phyloP scores from a whole-genome alignment of 1,140 invertebrate species.

The Drosophila virilis region DNA sequence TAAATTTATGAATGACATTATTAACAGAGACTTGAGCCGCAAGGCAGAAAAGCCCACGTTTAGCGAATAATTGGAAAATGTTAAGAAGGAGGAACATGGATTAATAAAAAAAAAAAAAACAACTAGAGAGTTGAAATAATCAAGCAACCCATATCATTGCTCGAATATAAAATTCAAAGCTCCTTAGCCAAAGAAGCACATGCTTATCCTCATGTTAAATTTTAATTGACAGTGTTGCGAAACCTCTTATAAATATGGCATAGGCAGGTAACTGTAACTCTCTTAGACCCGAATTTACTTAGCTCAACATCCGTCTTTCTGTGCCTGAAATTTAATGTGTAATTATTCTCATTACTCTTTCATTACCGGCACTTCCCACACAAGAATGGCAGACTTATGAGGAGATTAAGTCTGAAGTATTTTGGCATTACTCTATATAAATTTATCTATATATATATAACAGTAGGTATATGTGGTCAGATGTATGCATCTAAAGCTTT shows the following conservation, averaged over 20 bases:
- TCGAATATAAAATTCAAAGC: too few species aligned
- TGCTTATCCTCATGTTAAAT: too few species aligned
- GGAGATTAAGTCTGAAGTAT: not conserved
- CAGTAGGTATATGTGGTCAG: slow-evolving; percentile 2
- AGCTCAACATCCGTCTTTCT: too few species aligned
- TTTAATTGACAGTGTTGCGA: too few species aligned
- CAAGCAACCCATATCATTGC: not conserved
- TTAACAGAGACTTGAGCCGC: slow-evolving; percentile 13
- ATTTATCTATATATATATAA: not conserved
- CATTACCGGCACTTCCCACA: not conserved
- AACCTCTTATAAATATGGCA: too few species aligned
- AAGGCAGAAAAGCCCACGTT: not conserved
- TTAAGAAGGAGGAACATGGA: not conserved
- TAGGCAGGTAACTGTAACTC: too few species aligned
- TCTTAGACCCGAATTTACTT: too few species aligned
- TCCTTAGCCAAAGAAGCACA: too few species aligned
- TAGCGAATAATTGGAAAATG: slow-evolving; percentile 2
- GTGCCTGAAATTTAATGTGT: too few species aligned
- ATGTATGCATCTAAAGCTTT: not conserved
- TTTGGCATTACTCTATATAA: not conserved
- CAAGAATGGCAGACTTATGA: not conserved
- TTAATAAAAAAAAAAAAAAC: not conserved
- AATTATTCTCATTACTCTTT: not conserved
- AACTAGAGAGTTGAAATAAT: not conserved
- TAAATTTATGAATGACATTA: slow-evolving; percentile 53